phyloP scores from a whole-genome alignment of 2,113 vertebrate genomes.

The Hoplias malabaricus region DNA sequence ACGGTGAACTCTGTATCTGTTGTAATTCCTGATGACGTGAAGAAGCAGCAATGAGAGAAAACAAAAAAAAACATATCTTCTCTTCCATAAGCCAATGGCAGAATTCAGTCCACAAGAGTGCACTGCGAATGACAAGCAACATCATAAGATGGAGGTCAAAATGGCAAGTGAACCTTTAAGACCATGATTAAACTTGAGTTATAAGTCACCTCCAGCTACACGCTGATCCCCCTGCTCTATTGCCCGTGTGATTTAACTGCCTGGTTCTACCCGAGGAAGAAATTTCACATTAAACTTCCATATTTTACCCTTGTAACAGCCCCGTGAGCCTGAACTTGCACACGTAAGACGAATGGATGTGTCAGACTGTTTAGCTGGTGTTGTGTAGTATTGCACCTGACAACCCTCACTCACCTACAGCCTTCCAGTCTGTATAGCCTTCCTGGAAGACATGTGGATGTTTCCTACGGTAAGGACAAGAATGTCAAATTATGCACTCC shows the following conservation, averaged over 20 bases:
- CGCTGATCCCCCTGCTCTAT: not conserved
- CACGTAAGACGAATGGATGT: not conserved
- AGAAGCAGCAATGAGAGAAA: not conserved
- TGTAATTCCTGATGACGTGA: not conserved
- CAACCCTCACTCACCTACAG: not conserved
- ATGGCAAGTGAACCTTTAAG: not conserved
- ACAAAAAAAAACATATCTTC: not conserved
- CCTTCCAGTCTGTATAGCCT: not conserved
- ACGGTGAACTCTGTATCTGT: not conserved
- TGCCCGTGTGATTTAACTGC: not conserved
- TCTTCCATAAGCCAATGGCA: not conserved
- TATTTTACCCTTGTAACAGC: not conserved
- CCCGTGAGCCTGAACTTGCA: not conserved
- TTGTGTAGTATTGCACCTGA: not conserved
- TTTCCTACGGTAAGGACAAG: slow-evolving; percentile 2
- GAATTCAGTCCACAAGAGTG: not conserved
- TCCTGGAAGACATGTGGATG: not conserved
- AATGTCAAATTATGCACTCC: slow-evolving; percentile 15
- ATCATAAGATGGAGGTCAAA: not conserved
- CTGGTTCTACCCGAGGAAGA: not conserved
- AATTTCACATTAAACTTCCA: not conserved
- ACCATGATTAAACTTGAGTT: not conserved
- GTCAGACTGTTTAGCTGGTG: not conserved
- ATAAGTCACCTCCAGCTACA: not conserved
- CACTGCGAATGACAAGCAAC: not conserved